Evolutionary conservation across 2,888 invertebrate genomes (phyloP), one percentile per base, ranked within the genome.

Genomic region (Noctua janthina): DNA sequence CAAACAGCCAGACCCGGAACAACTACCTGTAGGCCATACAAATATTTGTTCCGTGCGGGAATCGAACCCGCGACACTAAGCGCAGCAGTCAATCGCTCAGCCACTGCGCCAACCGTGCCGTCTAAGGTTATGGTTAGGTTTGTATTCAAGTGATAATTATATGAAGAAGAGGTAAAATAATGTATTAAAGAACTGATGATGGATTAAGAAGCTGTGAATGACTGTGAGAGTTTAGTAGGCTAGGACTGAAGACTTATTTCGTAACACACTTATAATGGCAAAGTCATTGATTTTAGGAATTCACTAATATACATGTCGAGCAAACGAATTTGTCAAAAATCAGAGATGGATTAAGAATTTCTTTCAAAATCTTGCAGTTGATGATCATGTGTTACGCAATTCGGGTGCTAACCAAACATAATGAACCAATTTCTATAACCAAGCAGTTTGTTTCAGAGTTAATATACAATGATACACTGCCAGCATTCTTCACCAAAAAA

Each of bases 401-500:
- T 66, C 20, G 1, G 17, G 29, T 64, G 66, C 5, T 39, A 11
- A 68, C 4, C 4, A 8, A 4, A 68, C 15, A 68, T 17, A 68
- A 46, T n/a, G 10, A 29, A 56, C 20, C 11, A 8, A 46, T 66
- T 66, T 73, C 5, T 20, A 39, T 29, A 81, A 43, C 29, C 23
- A 15, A 67, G 1, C 11, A 49, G 17, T 17, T 43, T 0, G 5
- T 51, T 15, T 64, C 4, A 7, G 15, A 17, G 23, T 29, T 71
- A 49, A 75, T 62, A 77, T 59, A 69, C 29, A 20, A 20, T 64
- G 49, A 81, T 81, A 77, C 39, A 85, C 62, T 75, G 73, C 68
- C 49, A 72, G 59, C 67, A 86, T 77, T 76, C 73, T 76, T 69
- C 10, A 7, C 80, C 82, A 66, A 70, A 82, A 59, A 86, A 77